A percentile compares a stretch with the other conserved stretches of the same genome.
Evolutionary conservation across 2,113 vertebrate genomes (phyloP).

Genomic region (Tetrax tetrax): DNA sequence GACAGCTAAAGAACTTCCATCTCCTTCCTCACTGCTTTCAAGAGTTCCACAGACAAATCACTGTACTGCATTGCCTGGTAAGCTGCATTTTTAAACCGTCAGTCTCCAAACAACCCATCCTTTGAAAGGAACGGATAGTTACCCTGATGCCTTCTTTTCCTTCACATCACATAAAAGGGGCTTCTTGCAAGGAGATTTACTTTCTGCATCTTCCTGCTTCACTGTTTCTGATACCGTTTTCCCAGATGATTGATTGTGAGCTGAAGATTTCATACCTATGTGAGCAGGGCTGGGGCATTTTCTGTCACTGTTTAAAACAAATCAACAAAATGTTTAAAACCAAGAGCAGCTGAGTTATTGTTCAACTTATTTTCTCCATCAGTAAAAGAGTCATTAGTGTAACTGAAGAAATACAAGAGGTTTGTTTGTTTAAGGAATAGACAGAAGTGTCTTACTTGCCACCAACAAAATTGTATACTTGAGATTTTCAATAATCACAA

Average conservation of each 20-base stretch:
- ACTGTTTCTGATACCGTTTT: constrained; percentile 36
- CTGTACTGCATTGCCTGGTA: not conserved
- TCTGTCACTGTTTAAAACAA: constrained; percentile 51
- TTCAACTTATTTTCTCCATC: not conserved
- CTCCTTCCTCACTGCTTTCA: not conserved
- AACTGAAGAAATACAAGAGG: not conserved
- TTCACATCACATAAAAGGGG: constrained; percentile 61
- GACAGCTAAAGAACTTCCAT: not conserved
- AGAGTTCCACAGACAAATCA: not conserved
- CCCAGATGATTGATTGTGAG: constrained; percentile 16
- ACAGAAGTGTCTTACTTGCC: not conserved
- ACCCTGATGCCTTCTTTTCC: constrained; percentile 69
- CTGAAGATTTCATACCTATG: not conserved
- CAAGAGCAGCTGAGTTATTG: not conserved
- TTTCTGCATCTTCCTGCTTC: constrained; percentile 56
- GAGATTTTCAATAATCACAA: not conserved
- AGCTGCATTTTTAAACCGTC: not conserved
- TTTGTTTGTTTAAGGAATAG: not conserved
- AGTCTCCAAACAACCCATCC: not conserved
- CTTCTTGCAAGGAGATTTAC: constrained; percentile 70
- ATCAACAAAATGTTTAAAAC: not conserved
- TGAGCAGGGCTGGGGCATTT: constrained; percentile 60
- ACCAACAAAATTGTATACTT: not conserved
- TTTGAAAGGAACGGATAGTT: constrained; percentile 11
- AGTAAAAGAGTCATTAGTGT: not conserved